A percentile compares a stretch with the other conserved stretches of the same genome.
Conservation (phyloP, 2,113 vertebrate species). For the Labeo catla region DNA sequence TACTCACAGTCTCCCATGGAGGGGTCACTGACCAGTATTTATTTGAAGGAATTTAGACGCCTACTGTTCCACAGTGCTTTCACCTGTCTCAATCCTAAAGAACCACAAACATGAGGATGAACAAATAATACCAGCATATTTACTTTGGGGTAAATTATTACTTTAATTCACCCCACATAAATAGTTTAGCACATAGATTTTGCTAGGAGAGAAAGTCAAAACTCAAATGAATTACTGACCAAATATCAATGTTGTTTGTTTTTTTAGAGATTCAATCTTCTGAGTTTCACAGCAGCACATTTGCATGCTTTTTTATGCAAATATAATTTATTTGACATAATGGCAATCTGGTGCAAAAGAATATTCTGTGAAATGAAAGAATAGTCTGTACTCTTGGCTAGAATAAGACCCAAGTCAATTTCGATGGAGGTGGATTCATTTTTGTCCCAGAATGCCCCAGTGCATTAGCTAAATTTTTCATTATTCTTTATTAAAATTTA, state of each 20-base stretch:
- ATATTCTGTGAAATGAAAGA: background rate
- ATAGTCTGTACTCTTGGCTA: background rate
- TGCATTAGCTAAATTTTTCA: background rate
- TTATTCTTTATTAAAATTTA: background rate
- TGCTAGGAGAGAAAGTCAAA: background rate
- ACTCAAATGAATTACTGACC: background rate
- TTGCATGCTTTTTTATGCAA: background rate
- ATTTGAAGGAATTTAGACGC: background rate
- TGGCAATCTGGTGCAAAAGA: background rate
- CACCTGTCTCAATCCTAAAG: background rate
- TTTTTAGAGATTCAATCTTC: background rate
- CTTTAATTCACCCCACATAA: background rate
- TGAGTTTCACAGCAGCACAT: background rate
- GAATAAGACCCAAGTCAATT: slow-evolving; percentile 16
- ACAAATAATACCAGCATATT: background rate
- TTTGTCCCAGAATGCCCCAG: slow-evolving; percentile 4
- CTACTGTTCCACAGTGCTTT: background rate
- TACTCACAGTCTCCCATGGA: background rate
- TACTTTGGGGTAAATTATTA: background rate
- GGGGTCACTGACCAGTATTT: background rate
- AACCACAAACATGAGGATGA: background rate
- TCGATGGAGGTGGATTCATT: slow-evolving; percentile 7
- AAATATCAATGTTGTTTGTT: background rate
- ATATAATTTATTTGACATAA: slow-evolving; percentile 15
- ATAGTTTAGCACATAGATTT: background rate